A percentile compares a stretch with the other conserved stretches of the same genome.
These are phyloP conservation scores for Carcharodon carcharias DNA, from an alignment of 2,797 vertebrate species.

Conservation along the genomic window DNA sequence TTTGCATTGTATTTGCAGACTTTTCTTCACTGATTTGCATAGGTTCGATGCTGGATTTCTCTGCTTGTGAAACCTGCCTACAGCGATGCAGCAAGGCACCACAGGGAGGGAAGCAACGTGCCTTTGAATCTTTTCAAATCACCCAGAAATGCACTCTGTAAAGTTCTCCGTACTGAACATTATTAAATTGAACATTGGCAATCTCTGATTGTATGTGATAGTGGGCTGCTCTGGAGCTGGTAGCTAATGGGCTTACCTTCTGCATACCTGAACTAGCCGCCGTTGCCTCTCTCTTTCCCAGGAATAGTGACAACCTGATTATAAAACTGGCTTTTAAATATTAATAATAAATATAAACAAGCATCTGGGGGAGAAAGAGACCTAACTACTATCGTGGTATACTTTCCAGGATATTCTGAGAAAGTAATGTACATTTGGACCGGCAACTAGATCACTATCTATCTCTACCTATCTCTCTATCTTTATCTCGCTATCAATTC, in stretches of 20 bases:
- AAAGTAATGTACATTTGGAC: not conserved
- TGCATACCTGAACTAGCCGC: not conserved
- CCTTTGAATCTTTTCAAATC: not conserved
- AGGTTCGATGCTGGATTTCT: not conserved
- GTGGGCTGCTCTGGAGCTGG: not conserved
- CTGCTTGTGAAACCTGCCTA: not conserved
- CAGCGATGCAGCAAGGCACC: not conserved
- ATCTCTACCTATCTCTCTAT: not conserved
- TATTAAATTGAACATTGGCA: not conserved
- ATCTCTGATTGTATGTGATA: not conserved
- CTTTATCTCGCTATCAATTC: not conserved
- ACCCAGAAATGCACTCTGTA: not conserved
- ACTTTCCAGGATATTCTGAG: not conserved
- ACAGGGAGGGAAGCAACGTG: not conserved
- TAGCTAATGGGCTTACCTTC: not conserved
- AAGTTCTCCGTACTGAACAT: not conserved
- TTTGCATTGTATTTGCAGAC: not conserved
- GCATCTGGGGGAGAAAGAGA: no score
- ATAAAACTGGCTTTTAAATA: not conserved
- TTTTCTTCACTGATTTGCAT: slow-evolving; percentile 8
- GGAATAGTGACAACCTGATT: not conserved
- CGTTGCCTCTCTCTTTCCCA: not conserved
- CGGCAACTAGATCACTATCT: not conserved
- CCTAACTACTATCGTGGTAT: no score
- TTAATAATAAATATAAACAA: not conserved